Evolutionary conservation across 2,113 vertebrate species (phyloP).

Genomic region (Columba janthina): DNA sequence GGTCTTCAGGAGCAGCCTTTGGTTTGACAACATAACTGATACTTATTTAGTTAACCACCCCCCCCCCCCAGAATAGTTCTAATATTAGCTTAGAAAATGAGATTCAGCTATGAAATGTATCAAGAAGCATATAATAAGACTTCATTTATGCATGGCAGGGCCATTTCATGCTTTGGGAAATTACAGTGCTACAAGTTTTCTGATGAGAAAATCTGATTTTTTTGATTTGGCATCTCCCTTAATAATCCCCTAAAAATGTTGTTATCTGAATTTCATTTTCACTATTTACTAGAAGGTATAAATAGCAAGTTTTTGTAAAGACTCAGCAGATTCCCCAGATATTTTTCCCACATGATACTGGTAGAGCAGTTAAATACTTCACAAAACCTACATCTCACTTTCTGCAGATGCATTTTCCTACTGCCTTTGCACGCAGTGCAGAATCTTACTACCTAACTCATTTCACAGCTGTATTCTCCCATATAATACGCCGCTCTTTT

Average conservation of each 20-base stretch:
- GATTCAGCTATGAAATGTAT: background rate
- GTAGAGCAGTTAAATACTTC: background rate
- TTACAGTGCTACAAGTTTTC: background rate
- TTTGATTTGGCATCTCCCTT: background rate
- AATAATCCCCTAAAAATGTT: background rate
- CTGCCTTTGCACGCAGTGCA: background rate
- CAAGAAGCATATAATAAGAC: background rate
- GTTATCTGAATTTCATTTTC: slow-evolving; percentile 27
- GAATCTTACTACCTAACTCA: background rate
- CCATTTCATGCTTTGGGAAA: background rate
- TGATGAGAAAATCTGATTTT: background rate
- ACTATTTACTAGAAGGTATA: background rate
- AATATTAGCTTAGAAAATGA: background rate
- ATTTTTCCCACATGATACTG: background rate
- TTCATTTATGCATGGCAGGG: background rate
- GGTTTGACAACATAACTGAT: background rate
- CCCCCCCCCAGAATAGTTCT: background rate
- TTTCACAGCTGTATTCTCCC: background rate
- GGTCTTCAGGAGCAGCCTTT: background rate
- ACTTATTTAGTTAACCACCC: background rate
- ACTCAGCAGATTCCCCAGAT: background rate
- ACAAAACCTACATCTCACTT: background rate
- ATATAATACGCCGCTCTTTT: background rate
- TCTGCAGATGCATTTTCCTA: background rate
- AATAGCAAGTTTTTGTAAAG: background rate